These are phyloP conservation scores for Typhlichthys subterraneus DNA, from an alignment of 2,797 vertebrate genomes.

Conservation along the genomic window DNA sequence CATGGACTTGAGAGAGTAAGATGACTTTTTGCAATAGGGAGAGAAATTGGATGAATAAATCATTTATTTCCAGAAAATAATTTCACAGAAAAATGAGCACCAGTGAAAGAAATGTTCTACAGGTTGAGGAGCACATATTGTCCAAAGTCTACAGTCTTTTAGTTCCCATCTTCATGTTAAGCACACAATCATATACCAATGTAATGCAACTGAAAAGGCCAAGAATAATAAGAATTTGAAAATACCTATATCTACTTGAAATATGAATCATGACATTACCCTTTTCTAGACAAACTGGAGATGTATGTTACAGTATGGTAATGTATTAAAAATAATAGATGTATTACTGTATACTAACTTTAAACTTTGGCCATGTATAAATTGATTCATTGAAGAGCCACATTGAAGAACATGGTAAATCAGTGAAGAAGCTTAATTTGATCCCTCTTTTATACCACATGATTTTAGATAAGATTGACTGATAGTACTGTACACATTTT, in stretches of 20 bases:
- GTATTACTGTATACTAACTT: slow-evolving; percentile 25
- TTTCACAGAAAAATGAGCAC: slow-evolving; percentile 36
- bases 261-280: not conserved
- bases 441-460: slow-evolving; percentile 17
- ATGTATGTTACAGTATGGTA: slow-evolving; percentile 7
- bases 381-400: slow-evolving; percentile 5
- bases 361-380: slow-evolving; percentile 15
- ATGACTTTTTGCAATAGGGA: not conserved
- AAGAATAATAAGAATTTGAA: slow-evolving; percentile 18
- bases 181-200: slow-evolving; percentile 40
- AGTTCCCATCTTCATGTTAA: slow-evolving; percentile 43
- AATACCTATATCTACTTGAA: not conserved
- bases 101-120: slow-evolving; percentile 53
- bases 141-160: slow-evolving; percentile 38
- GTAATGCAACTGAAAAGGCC: slow-evolving; percentile 37
- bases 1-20: slow-evolving; percentile 43
- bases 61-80: slow-evolving; percentile 27
- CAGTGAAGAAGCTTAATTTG: too few relatives aligned
- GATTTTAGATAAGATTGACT: slow-evolving; percentile 5
- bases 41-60: slow-evolving; percentile 40
- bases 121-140: slow-evolving; percentile 78
- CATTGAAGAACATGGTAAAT: slow-evolving; percentile 1
- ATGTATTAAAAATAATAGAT: slow-evolving; percentile 32
- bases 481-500: too few relatives aligned
- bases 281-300: slow-evolving; percentile 9